Conservation (phyloP, 2,113 vertebrate genomes). For the Ammodramus savannarum region DNA sequence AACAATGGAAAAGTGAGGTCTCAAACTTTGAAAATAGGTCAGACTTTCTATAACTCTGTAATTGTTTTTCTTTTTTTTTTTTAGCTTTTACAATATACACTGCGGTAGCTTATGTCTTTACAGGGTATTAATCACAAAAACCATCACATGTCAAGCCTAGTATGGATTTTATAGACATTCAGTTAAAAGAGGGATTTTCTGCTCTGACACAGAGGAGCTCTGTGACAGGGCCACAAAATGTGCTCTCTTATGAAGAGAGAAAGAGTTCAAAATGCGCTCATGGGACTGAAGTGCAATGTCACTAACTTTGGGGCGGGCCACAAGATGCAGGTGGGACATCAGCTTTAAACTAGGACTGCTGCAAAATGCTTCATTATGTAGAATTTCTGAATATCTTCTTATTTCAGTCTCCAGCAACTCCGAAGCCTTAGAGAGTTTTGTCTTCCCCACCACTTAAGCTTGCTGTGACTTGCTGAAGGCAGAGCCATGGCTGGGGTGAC, state of each 20-base stretch:
- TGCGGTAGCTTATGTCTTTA: not conserved
- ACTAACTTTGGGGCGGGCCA: not conserved
- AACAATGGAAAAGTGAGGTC: not conserved
- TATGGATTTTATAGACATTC: not conserved
- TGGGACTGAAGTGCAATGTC: not conserved
- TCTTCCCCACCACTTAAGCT: not conserved
- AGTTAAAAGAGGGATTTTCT: slow-evolving; percentile 37
- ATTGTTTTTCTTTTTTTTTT: not conserved
- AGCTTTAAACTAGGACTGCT: not conserved
- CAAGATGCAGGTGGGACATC: not conserved
- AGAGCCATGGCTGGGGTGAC: not conserved
- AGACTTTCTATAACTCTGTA: not conserved
- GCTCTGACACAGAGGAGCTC: not conserved
- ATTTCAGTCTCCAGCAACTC: not conserved
- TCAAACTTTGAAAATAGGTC: not conserved
- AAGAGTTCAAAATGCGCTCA: not conserved
- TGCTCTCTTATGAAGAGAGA: not conserved
- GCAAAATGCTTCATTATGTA: not conserved
- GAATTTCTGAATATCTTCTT: not conserved
- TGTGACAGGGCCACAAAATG: not conserved
- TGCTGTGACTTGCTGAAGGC: not conserved
- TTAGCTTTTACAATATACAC: not conserved
- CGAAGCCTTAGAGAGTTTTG: not conserved
- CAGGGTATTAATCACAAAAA: slow-evolving; percentile 12
- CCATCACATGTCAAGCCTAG: not conserved